These are phyloP conservation scores for Meloidogyne hapla DNA, from an alignment of 1,140 invertebrate species.

Conservation along the genomic window DNA sequence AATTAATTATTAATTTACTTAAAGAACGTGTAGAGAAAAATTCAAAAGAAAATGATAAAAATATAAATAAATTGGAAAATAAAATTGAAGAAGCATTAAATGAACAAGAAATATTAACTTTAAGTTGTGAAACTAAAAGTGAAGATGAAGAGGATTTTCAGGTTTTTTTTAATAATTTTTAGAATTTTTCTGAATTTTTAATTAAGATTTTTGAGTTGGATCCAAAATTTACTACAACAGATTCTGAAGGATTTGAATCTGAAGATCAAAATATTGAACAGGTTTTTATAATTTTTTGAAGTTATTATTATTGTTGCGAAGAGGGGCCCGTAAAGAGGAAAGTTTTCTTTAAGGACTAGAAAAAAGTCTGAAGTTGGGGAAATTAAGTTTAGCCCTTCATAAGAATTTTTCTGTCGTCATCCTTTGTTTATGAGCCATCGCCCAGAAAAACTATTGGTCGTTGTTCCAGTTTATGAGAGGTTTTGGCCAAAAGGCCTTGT, in stretches of 20 bases:
- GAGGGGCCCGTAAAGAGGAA: no score
- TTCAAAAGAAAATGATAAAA: not conserved
- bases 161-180: not conserved
- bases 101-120: not conserved
- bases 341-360: no score
- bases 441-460: no score
- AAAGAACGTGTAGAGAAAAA: not conserved
- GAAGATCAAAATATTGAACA: not conserved
- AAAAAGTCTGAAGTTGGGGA: not conserved
- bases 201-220: conserved; percentile 24
- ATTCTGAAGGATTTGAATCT: not conserved
- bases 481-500: no score
- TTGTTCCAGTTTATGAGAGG: no score
- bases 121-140: not conserved
- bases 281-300: conserved; percentile 3
- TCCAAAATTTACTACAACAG: not conserved
- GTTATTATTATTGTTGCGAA: conserved; percentile 17
- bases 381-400: no score
- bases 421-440: no score
- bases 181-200: not conserved
- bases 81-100: not conserved
- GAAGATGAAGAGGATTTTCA: conserved; percentile 23
- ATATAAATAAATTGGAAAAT: not conserved
- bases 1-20: conserved; percentile 5
- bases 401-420: no score